A percentile compares a stretch with the other conserved stretches of the same genome.
Conservation (phyloP, 1,140 invertebrate species). For the Lasioglossum baleicum region DNA sequence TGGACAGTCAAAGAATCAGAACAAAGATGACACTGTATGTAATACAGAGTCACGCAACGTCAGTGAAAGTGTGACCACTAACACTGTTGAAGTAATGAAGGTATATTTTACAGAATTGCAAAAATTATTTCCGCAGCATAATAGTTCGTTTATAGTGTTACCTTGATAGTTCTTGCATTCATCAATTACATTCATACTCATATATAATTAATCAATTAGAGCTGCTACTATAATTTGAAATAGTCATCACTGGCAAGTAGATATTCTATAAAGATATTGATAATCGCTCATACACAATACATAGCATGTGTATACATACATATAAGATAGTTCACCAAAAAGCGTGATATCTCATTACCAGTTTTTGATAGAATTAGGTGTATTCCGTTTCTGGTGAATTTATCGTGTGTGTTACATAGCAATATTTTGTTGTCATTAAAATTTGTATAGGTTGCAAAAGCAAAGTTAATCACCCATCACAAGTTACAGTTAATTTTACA, state of each 20-base stretch:
- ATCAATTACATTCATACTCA: conserved; percentile 18
- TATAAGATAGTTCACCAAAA: background rate
- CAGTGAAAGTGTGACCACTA: conserved; percentile 64
- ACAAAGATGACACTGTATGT: conserved; percentile 63
- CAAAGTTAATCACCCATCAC: background rate
- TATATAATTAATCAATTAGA: conserved; percentile 12
- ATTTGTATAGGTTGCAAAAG: background rate
- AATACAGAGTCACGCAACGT: conserved; percentile 61
- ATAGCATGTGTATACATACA: too few species aligned
- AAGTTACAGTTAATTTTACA: background rate
- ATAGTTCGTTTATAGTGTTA: conserved; percentile 34
- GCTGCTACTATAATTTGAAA: background rate
- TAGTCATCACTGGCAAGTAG: background rate
- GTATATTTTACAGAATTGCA: conserved; percentile 54
- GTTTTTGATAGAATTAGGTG: background rate
- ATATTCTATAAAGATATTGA: background rate
- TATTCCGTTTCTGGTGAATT: background rate
- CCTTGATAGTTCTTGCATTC: conserved; percentile 24
- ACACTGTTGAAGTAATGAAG: conserved; percentile 66
- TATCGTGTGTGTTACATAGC: background rate
- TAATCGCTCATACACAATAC: too few species aligned
- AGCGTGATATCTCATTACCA: background rate
- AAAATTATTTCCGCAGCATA: conserved; percentile 23
- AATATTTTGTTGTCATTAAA: background rate
- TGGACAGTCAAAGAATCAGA: conserved; percentile 66